Base-by-base conservation (phyloP, 2,888 invertebrate species). In the Sclerodermus sp. region DNA sequence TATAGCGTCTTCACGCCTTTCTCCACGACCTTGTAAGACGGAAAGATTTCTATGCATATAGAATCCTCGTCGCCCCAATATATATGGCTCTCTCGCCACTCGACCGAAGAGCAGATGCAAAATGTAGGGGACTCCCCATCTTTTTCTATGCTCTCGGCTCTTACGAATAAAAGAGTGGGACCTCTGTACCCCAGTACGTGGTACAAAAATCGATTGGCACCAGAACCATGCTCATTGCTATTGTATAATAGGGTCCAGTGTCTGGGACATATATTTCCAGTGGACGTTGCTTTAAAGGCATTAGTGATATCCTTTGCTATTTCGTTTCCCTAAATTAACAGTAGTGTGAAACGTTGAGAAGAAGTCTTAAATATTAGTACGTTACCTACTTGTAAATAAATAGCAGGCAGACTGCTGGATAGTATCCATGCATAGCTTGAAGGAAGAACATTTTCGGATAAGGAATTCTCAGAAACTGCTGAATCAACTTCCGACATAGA, bases 231-330 rank as follows among this genome's bases (percentile, higher is more conserved):
- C 53, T 90, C 87, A 65, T 87, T 85, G 47, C 92, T 90, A 68
- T 88, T 86, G 81, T 95, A 96, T 45, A 96, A 80, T 53, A 89
- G 81, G 45, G 87, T 85, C 95, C 95, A 96, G 79, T 92, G 91
- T 49, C 89, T 88, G 2, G 81, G 81, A 54, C 77, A 80, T 9
- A 78, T 74, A 36, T 68, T 74, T 15, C 80, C 79, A 15, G 68
- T 64, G 64, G 75, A 65, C 49, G 70, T 74, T 3, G 70, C 60
- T 52, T 76, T 69, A 23, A 77, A 51, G 2, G 71, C 72, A 2
- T 68, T 57, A 30, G 57, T 54, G 39, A 56, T 38, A n/a, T 60
- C 61, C 39, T 58, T 55, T 13, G 59, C 50, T 13, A 52, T 51
- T 55, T 66, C 49, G 29, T 51, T 53, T 44, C 45, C 49, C 58